Evolutionary conservation across 2,113 vertebrate species (phyloP), one percentile per base, ranked within the genome.

Genomic region (Clarias magur): DNA sequence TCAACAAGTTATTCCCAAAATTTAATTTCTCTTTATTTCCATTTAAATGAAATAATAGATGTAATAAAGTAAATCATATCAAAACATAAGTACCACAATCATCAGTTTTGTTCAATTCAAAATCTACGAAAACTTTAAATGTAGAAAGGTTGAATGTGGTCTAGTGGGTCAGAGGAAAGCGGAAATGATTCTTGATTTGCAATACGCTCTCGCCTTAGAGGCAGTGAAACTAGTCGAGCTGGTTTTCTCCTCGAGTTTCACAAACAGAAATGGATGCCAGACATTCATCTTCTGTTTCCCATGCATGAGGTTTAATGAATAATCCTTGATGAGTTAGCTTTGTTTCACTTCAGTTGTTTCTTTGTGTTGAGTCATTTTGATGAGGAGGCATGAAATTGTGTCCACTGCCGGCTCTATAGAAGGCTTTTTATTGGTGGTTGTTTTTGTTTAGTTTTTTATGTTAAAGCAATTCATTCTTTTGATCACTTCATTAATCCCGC

Each of bases 161-260:
- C 75, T 11, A 16, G 59, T 59, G 16, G 65, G 82, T 68, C 23
- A 59, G 27, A 16, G 16, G 42, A 57, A 88, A 83, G 72, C 23
- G 30, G 72, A 88, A 86, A 53, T 65, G n/a, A 38, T 27, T 2
- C 10, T 80, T 10, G 2, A 8, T 84, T 21, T 54, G 68, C 8
- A 2, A 27, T 87, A 83, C 76, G 16, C 68, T 80, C 30, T 89
- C 91, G 82, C 91, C 86, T 42, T n/a, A 34, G 85, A 56, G 82
- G 86, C 68, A 59, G 10, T 54, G 59, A 88, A 95, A 95, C 95
- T 91, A 76, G 95, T 92, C 85, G 3, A 79, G 86, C 94, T 89
- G 91, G 94, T 95, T 95, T 93, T 89, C 82, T 82, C n/a, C 83
- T 88, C 2, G 23, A 42, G 80, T 91, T 86, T 76, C 91, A 88